phyloP scores from a whole-genome alignment of 2,113 vertebrate genomes.

The Isurus oxyrinchus region DNA sequence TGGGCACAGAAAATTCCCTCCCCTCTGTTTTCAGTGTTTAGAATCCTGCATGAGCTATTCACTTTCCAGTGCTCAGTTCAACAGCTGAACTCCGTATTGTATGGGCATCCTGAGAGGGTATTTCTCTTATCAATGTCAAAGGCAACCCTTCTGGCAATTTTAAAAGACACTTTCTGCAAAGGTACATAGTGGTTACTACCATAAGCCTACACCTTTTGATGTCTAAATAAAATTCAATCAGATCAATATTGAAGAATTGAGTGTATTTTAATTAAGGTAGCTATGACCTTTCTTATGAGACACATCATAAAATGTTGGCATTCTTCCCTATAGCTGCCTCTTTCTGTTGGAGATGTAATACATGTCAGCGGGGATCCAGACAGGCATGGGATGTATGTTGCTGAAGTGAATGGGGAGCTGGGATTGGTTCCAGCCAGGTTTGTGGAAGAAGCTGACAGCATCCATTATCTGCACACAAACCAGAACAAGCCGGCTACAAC shows the following conservation, averaged over 20 bases:
- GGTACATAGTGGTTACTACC: background rate
- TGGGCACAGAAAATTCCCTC: too few relatives aligned
- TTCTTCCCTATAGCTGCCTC: constrained; percentile 42
- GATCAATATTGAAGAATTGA: background rate
- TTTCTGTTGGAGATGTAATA: constrained; percentile 38
- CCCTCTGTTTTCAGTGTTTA: background rate
- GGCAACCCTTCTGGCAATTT: background rate
- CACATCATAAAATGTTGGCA: constrained; percentile 34
- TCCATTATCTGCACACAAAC: background rate
- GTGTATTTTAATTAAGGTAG: background rate
- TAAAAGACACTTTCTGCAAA: background rate
- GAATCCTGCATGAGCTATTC: background rate
- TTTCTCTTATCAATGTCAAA: background rate
- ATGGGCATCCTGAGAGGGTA: background rate
- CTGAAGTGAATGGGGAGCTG: constrained; percentile 26
- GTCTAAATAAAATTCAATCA: background rate
- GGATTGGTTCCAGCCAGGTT: constrained; percentile 35
- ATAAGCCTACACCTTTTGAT: background rate
- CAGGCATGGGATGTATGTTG: background rate
- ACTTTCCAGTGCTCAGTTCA: background rate
- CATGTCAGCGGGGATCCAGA: constrained; percentile 36
- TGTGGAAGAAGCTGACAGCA: background rate
- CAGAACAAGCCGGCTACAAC: rapidly evolving
- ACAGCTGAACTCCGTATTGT: background rate
- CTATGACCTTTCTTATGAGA: background rate